Percentiles rank a stretch among this genome's conserved stretches.
Evolutionary conservation across 2,888 invertebrate genomes (phyloP).

Genomic region (Papilio demoleus): DNA sequence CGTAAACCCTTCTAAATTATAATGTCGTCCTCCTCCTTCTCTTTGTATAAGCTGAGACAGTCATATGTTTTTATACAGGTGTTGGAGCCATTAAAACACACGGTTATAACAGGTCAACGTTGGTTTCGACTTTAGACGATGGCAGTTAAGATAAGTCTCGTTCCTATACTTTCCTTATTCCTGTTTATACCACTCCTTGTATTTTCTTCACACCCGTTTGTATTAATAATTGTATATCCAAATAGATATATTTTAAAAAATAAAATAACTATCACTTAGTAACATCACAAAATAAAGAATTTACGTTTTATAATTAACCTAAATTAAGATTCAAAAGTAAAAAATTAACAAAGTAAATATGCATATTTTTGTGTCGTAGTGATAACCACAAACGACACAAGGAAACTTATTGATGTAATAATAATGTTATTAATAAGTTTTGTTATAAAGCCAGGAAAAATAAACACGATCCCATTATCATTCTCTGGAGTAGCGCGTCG

Average conservation of each 20-base stretch:
- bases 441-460: conserved; percentile 33
- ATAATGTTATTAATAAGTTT: not conserved
- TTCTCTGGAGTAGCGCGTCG: conserved; percentile 29
- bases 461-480: conserved; percentile 39
- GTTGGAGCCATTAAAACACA: not conserved
- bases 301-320: too few relatives aligned
- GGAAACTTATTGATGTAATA: not conserved
- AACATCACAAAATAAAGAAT: too few relatives aligned
- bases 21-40: not conserved
- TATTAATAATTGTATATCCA: too few relatives aligned
- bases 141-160: conserved; percentile 42
- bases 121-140: conserved; percentile 33
- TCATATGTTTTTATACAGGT: not conserved
- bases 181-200: not conserved
- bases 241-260: too few relatives aligned
- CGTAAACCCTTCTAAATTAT: not conserved
- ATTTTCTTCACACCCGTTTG: conserved; percentile 7
- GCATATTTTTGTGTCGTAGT: not conserved
- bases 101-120: not conserved
- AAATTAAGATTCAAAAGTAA: too few relatives aligned
- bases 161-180: conserved; percentile 11
- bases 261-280: too few relatives aligned
- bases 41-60: not conserved
- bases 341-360: too few relatives aligned
- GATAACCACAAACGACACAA: not conserved